phyloP scores from a whole-genome alignment of 1,140 invertebrate genomes.

The Cotesia vestalis region DNA sequence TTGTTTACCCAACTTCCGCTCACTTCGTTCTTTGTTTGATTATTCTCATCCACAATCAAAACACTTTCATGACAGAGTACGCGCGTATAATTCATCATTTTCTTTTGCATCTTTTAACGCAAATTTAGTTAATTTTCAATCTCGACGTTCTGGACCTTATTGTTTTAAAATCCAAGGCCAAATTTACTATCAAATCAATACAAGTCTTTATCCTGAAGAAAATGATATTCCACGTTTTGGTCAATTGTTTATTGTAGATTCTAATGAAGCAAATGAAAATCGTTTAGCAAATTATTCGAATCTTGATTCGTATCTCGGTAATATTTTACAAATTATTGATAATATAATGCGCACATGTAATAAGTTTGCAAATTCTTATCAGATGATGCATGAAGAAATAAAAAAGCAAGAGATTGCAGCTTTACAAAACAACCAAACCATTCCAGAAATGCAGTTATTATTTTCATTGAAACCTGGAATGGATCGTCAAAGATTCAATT shows the following conservation, averaged over 20 bases:
- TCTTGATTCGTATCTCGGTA: not conserved
- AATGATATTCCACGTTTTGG: conserved; percentile 30
- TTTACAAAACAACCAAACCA: not conserved
- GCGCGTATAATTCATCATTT: conserved; percentile 33
- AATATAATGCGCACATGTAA: conserved; percentile 7
- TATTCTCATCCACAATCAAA: conserved; percentile 27
- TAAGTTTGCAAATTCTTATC: conserved; percentile 10
- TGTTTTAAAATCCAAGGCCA: too few relatives aligned
- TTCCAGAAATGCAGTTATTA: too few relatives aligned
- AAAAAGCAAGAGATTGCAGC: not conserved
- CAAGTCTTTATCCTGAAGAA: conserved; percentile 19
- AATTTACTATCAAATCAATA: too few relatives aligned
- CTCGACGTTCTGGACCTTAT: not conserved
- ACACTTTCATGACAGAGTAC: conserved; percentile 34
- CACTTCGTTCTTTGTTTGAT: conserved; percentile 31
- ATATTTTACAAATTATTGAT: conserved; percentile 13
- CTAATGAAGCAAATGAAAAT: conserved; percentile 19
- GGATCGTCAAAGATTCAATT: too few relatives aligned
- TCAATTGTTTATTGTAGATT: conserved; percentile 29
- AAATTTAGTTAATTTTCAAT: conserved; percentile 36
- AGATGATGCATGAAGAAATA: conserved; percentile 30
- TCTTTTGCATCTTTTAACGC: conserved; percentile 39
- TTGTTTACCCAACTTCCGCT: too few relatives aligned
- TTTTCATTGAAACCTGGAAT: too few relatives aligned
- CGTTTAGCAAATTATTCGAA: not conserved